Evolutionary conservation across 2,113 vertebrate genomes (phyloP).

Genomic region (Lepisosteus oculatus): DNA sequence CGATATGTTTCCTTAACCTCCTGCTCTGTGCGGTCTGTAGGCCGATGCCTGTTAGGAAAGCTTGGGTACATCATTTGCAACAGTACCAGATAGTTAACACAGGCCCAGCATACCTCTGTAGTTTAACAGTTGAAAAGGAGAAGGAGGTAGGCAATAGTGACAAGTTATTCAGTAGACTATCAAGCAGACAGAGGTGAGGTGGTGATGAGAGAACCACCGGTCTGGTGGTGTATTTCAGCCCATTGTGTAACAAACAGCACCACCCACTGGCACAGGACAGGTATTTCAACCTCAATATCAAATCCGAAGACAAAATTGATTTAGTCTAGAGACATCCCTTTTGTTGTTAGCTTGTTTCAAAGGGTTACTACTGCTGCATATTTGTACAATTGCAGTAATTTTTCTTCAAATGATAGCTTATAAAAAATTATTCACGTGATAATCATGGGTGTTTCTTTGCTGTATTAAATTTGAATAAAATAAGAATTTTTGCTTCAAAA

Average conservation of each 20-base stretch:
- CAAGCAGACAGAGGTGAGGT: background rate
- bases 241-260: slow-evolving; percentile 47
- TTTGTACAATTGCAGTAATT: too few relatives aligned
- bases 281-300: slow-evolving; percentile 18
- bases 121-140: slow-evolving; percentile 5
- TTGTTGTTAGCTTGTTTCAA: too few relatives aligned
- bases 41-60: slow-evolving; percentile 21
- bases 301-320: background rate
- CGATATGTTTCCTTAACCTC: slow-evolving; percentile 44
- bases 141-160: background rate
- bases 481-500: too few relatives aligned
- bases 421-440: too few relatives aligned
- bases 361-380: too few relatives aligned
- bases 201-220: background rate
- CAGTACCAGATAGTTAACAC: background rate
- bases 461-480: too few relatives aligned
- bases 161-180: background rate
- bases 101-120: background rate
- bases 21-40: slow-evolving; percentile 27
- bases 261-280: slow-evolving; percentile 47
- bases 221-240: background rate
- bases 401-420: too few relatives aligned
- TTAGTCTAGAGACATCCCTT: background rate
- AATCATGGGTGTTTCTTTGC: too few relatives aligned
- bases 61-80: background rate